Conservation (phyloP, 2,113 vertebrate genomes). For the Hipposideros armiger region DNA sequence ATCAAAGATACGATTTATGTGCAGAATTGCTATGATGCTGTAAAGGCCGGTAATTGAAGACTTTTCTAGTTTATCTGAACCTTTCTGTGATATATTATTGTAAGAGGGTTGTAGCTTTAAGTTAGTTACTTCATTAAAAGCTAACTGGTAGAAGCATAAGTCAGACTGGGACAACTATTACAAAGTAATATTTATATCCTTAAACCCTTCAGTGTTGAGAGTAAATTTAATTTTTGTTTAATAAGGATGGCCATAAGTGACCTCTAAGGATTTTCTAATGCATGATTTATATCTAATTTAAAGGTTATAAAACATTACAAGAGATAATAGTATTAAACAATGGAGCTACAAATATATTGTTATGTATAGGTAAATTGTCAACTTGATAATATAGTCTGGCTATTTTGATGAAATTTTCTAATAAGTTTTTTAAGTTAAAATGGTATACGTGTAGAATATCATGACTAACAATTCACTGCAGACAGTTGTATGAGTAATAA, state of each 20-base stretch:
- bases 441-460: conserved; percentile 1
- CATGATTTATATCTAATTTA: conserved; percentile 3
- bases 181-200: neutral
- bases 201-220: neutral
- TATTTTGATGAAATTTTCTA: conserved; percentile 44
- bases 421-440: conserved; percentile 46
- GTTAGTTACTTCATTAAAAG: conserved; percentile 11
- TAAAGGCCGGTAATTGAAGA: conserved; percentile 21
- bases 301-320: conserved; percentile 52
- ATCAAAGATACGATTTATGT: neutral
- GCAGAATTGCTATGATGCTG: neutral
- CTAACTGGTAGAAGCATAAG: conserved; percentile 52
- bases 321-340: conserved; percentile 11
- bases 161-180: conserved; percentile 40
- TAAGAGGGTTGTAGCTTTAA: conserved; percentile 47
- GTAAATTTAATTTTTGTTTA: conserved; percentile 56
- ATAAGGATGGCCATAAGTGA: neutral
- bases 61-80: neutral
- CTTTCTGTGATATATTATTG: conserved; percentile 56
- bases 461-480: conserved; percentile 8
- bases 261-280: neutral
- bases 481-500: conserved; percentile 23
- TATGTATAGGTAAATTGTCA: neutral
- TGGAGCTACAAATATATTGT: neutral
- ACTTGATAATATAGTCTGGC: neutral